phyloP scores from a whole-genome alignment of 2,113 vertebrate species.

The Megaleporinus macrocephalus region DNA sequence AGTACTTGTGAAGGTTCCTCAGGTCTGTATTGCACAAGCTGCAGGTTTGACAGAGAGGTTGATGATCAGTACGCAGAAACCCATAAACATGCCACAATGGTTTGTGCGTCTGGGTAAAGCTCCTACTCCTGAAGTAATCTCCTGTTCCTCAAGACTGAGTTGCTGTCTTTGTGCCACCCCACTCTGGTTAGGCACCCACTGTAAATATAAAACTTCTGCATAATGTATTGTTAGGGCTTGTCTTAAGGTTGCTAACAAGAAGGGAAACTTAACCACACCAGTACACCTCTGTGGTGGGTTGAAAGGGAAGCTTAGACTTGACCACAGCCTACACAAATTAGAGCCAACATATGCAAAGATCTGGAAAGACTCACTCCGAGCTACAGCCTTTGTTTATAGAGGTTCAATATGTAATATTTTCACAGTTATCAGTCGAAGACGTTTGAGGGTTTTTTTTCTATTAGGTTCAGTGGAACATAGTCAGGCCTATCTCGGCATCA shows the following conservation, averaged over 20 bases:
- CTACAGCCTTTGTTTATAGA: background rate
- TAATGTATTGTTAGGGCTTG: background rate
- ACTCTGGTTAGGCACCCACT: no score
- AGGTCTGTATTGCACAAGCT: no score
- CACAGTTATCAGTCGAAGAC: background rate
- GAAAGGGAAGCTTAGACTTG: constrained; percentile 29
- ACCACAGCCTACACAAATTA: constrained; percentile 15
- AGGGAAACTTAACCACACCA: constrained; percentile 22
- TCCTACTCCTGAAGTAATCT: no score
- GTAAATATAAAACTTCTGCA: no score
- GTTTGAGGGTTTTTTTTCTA: background rate
- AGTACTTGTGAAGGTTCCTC: no score
- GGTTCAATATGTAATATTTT: background rate
- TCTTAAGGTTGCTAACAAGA: background rate
- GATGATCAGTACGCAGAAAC: no score
- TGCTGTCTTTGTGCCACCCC: no score
- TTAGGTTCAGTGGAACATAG: background rate
- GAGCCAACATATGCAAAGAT: constrained; percentile 10
- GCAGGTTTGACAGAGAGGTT: no score
- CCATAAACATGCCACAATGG: no score
- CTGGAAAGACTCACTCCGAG: background rate
- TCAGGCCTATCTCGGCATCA: background rate
- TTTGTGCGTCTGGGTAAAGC: no score
- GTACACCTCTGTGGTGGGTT: constrained; percentile 22
- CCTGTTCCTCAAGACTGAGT: no score